Evolutionary conservation across 2,888 invertebrate species (phyloP).

Genomic region (Zygothrica quintamaculata): DNA sequence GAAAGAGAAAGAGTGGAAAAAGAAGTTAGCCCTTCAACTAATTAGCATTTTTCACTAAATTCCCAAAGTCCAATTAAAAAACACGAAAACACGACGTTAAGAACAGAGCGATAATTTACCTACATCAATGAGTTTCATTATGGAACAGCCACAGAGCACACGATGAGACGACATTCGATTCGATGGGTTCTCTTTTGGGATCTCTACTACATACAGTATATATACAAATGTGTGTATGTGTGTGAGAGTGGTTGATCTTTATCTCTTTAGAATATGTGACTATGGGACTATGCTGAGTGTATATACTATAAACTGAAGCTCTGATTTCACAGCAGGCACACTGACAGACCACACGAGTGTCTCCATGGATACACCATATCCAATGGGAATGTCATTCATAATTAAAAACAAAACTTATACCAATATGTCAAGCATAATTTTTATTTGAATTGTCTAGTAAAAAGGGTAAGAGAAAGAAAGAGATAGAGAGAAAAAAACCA

Average conservation of each 20-base stretch:
- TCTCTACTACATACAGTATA: too few species aligned
- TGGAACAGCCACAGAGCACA: slow-evolving; percentile 53
- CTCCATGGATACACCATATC: slow-evolving; percentile 13
- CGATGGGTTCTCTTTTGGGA: slow-evolving; percentile 8
- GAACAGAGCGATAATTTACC: slow-evolving; percentile 83
- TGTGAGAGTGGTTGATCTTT: slow-evolving; percentile 63
- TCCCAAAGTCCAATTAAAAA: slow-evolving; percentile 83
- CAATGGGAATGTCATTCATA: slow-evolving; percentile 72
- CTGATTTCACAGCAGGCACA: slow-evolving; percentile 79
- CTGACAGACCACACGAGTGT: slow-evolving; percentile 68
- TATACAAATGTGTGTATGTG: too few species aligned
- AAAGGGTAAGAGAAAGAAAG: too few species aligned
- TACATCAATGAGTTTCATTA: slow-evolving; percentile 83
- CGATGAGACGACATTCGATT: slow-evolving; percentile 27
- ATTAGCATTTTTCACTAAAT: slow-evolving; percentile 84
- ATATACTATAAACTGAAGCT: slow-evolving; percentile 51
- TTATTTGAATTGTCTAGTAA: slow-evolving; percentile 63
- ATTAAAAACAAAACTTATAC: slow-evolving; percentile 80
- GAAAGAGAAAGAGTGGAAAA: slow-evolving; percentile 4
- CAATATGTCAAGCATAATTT: slow-evolving; percentile 82
- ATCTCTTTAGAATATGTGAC: slow-evolving; percentile 75
- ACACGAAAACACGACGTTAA: slow-evolving; percentile 82
- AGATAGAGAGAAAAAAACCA: too few species aligned
- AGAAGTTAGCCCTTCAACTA: slow-evolving; percentile 71
- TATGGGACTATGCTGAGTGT: slow-evolving; percentile 41